Percentiles rank a stretch among this genome's conserved stretches.
phyloP scores from a whole-genome alignment of 2,113 vertebrate species.

The Myotis davidii region DNA sequence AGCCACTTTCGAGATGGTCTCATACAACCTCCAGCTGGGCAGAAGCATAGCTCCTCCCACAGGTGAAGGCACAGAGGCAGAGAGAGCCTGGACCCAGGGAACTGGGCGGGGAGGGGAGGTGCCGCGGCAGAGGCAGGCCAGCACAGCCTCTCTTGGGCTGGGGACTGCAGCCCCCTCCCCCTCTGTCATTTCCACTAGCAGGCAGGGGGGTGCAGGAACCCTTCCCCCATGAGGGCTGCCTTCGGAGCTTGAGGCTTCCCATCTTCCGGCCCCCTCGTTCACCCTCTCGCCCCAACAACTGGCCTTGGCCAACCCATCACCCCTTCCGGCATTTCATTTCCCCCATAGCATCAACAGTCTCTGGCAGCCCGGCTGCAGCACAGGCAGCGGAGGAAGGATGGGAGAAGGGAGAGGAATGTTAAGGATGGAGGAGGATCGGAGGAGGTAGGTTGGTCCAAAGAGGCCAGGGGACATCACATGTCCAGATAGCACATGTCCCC shows the following conservation, averaged over 20 bases:
- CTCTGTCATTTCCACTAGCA: conserved; percentile 51
- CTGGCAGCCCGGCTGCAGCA: conserved; percentile 37
- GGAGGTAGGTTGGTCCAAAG: neutral
- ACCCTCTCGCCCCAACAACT: neutral
- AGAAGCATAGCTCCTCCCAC: neutral
- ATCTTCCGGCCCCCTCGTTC: neutral
- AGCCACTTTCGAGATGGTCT: conserved; percentile 20
- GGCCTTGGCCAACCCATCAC: conserved; percentile 38
- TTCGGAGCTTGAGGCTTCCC: conserved; percentile 18
- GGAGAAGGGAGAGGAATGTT: neutral
- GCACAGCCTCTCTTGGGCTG: neutral
- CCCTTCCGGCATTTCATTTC: conserved; percentile 7
- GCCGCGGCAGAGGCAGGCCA: neutral
- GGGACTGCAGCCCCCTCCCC: conserved; percentile 41
- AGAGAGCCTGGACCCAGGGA: neutral
- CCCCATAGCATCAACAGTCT: conserved; percentile 52
- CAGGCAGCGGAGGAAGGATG: neutral
- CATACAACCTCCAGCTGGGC: neutral
- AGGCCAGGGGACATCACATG: conserved; percentile 54
- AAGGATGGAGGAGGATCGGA: neutral
- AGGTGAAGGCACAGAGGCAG: neutral
- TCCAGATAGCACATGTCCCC: conserved; percentile 53
- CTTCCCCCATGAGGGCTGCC: neutral
- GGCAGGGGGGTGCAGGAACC: conserved; percentile 52
- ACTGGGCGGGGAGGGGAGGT: neutral